Percentiles rank a stretch among this genome's conserved stretches.
These are phyloP conservation scores for Phrynocephalus vlangalii DNA, from an alignment of 2,797 vertebrate species.

Conservation along the genomic window DNA sequence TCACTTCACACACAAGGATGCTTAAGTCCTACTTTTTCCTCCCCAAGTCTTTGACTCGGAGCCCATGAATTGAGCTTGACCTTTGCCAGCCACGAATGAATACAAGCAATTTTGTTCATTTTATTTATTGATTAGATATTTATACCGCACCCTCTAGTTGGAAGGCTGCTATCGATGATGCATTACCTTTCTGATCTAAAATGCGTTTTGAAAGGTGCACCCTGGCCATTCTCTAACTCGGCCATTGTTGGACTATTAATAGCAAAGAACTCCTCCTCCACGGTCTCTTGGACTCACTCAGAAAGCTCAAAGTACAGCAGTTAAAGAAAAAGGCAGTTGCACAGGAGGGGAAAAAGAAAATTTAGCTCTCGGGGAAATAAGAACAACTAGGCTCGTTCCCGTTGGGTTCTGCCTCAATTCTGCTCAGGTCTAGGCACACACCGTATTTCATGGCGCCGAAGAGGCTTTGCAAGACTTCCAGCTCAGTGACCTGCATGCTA, in stretches of 20 bases:
- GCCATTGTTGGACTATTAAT: too few relatives aligned
- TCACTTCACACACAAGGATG: neutral
- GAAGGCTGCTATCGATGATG: too few relatives aligned
- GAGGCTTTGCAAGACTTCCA: neutral
- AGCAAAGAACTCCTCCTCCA: neutral
- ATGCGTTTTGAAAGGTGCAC: neutral
- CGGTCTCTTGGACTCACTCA: too few relatives aligned
- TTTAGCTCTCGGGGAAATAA: neutral
- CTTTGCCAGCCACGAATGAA: neutral
- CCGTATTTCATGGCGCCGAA: neutral
- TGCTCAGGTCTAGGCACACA: neutral
- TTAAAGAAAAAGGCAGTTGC: neutral
- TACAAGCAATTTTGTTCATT: too few relatives aligned
- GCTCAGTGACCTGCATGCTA: neutral
- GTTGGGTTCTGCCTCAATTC: neutral
- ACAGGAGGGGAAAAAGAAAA: neutral
- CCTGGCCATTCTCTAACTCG: neutral
- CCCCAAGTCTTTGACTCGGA: neutral
- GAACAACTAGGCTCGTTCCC: too few relatives aligned
- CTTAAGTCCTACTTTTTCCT: neutral
- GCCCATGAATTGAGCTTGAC: neutral
- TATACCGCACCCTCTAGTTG: too few relatives aligned
- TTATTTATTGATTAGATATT: too few relatives aligned
- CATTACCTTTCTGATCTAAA: neutral
- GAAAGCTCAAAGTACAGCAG: too few relatives aligned